Evolutionary conservation across 2,113 vertebrate genomes (phyloP), one percentile per base, ranked within the genome.

Genomic region (Mastomys coucha): DNA sequence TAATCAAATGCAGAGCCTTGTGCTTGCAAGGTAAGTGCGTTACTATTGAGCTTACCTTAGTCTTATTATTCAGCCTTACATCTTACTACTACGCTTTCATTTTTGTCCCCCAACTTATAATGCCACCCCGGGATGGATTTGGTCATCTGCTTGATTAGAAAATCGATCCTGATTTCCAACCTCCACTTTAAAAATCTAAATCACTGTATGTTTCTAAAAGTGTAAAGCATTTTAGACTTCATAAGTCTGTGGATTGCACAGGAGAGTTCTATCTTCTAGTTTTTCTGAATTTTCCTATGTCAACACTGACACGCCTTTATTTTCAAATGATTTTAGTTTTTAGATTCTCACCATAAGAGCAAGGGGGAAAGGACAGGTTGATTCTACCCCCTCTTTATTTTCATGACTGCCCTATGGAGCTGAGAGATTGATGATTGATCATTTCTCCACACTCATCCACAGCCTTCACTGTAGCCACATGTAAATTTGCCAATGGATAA

Each of bases 401-500:
- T 87, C 85, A 49, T 78, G 63, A 67, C 67, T 91, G 69, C 36
- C 45, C 93, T 76, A 63, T 88, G 63, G 10, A 76, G 92, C 63
- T 80, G 45, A 92, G 89, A 95, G 70, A 94, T 45, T 87, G 78
- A 96, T 80, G 81, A 94, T 82, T 75, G 92, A 95, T 95, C 91
- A 10, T 81, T 96, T 97, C 84, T 88, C 92, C 81, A 95, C 72
- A 96, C 72, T 89, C 73, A 87, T 94, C 77, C 82, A 45, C 11
- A 2, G 77, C 89, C 95, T 20, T 89, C 33, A 92, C 89, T 49
- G 53, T 84, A 73, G 94, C 95, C 95, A 96, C 56, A 84, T 96
- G 91, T 88, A 97, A 96, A 97, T 97, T 92, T 0, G 42, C 95
- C 96, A 89, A 96, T 91, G 96, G 95, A 93, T 98, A 98, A 98